A percentile compares a stretch with the other conserved stretches of the same genome.
phyloP scores from a whole-genome alignment of 1,140 invertebrate species.

The Heliconius nattereri region DNA sequence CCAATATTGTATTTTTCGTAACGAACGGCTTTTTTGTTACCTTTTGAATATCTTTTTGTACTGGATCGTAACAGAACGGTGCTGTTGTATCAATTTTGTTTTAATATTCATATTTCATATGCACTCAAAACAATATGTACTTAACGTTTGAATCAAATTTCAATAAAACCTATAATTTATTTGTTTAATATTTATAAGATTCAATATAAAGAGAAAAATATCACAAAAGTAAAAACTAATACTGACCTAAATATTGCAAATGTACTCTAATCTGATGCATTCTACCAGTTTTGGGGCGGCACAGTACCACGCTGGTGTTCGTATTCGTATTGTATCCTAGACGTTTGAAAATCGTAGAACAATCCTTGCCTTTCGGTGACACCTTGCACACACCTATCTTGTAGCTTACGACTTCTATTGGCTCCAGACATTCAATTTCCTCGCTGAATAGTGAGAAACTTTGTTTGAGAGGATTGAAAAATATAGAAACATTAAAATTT shows the following conservation, averaged over 20 bases:
- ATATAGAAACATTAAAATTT: not conserved
- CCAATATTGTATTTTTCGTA: slow-evolving; percentile 1
- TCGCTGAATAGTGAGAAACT: slow-evolving; percentile 82
- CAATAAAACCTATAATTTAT: too few species aligned
- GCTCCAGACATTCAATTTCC: slow-evolving; percentile 91
- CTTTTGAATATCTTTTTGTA: not conserved
- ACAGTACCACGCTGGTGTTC: slow-evolving; percentile 95
- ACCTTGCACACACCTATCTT: slow-evolving; percentile 98
- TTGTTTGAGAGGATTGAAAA: not conserved
- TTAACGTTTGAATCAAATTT: not conserved
- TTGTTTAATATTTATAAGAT: too few species aligned
- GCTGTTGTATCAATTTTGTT: not conserved
- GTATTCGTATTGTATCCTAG: slow-evolving; percentile 92
- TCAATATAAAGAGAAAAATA: not conserved
- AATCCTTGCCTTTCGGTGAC: slow-evolving; percentile 93
- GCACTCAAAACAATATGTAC: not conserved
- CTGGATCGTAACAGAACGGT: not conserved
- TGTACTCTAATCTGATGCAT: slow-evolving; percentile 99
- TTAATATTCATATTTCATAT: not conserved
- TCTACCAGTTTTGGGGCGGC: slow-evolving; percentile 95
- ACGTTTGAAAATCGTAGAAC: slow-evolving; percentile 93
- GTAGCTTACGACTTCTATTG: slow-evolving; percentile 96
- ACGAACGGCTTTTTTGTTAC: not conserved
- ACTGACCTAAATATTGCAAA: slow-evolving; percentile 95
- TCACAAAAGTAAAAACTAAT: slow-evolving; percentile 1